Conservation (phyloP, 2,113 vertebrate genomes). For the Corythornis vintsioides region DNA sequence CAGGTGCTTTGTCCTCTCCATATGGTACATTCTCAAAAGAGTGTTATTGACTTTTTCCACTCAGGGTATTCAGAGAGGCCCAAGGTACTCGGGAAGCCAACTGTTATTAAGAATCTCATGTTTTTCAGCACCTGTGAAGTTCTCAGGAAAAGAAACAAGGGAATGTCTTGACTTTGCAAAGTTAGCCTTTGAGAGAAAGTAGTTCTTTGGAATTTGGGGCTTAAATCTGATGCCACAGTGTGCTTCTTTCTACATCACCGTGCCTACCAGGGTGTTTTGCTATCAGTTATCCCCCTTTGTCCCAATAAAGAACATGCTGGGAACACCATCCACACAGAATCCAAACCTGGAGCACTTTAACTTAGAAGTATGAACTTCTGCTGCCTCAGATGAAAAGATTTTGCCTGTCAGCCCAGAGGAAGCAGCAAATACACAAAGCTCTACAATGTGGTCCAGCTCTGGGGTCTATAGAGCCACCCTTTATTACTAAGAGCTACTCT, state of each 20-base stretch:
- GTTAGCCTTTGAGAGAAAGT: not conserved
- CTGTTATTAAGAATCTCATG: not conserved
- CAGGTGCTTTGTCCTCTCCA: not conserved
- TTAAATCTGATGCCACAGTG: not conserved
- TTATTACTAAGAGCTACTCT: not conserved
- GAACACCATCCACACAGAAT: not conserved
- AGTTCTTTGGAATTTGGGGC: not conserved
- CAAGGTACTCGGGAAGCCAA: not conserved
- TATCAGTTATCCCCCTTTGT: not conserved
- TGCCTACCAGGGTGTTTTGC: not conserved
- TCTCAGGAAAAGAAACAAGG: not conserved
- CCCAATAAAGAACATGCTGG: not conserved
- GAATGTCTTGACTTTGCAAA: not conserved
- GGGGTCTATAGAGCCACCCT: not conserved
- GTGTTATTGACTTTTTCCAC: not conserved
- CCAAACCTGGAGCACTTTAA: not conserved
- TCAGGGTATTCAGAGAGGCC: not conserved
- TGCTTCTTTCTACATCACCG: not conserved
- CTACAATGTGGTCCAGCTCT: not conserved
- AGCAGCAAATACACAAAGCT: not conserved
- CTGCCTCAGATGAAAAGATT: not conserved
- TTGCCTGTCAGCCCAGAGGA: not conserved
- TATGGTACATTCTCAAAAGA: not conserved
- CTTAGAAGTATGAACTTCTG: not conserved
- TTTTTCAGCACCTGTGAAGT: not conserved